These are phyloP conservation scores for Hecatera dysodea DNA, from an alignment of 2,888 invertebrate species.

Conservation along the genomic window DNA sequence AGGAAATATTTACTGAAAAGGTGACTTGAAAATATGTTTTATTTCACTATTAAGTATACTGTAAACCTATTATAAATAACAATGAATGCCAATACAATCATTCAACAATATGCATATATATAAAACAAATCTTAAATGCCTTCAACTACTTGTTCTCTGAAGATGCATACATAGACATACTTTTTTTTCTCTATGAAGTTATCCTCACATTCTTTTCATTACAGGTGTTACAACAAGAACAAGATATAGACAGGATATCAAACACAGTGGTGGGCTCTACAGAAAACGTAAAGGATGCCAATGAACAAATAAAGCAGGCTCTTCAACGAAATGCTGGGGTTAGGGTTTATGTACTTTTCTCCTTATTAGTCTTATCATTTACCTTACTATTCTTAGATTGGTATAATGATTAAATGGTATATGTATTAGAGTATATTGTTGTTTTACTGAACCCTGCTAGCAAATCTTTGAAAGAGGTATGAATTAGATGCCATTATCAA, in stretches of 20 bases:
- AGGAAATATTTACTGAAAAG: constrained; percentile 99
- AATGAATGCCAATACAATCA: too few species aligned
- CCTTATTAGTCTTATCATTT: constrained; percentile 98
- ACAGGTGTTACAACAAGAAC: constrained; percentile 97
- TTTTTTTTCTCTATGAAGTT: too few species aligned
- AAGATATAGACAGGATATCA: constrained; percentile 97
- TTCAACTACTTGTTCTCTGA: too few species aligned
- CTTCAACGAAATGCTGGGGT: constrained; percentile 99
- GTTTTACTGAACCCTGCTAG: constrained; percentile 1
- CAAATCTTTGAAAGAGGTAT: neutral
- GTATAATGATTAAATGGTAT: constrained; percentile 95
- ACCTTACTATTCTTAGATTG: constrained; percentile 99
- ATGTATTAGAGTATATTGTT: constrained; percentile 3
- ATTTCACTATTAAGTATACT: neutral
- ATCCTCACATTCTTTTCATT: too few species aligned
- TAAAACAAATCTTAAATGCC: too few species aligned
- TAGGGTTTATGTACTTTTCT: constrained; percentile 98
- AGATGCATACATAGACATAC: too few species aligned
- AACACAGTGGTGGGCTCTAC: constrained; percentile 97
- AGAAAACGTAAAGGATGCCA: constrained; percentile 98
- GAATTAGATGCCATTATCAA: neutral
- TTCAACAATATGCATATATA: too few species aligned
- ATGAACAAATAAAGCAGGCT: constrained; percentile 99
- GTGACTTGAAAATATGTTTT: constrained; percentile 70
- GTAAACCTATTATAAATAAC: neutral